phyloP scores from a whole-genome alignment of 2,113 vertebrate species.

The Marcusenius ussheri region DNA sequence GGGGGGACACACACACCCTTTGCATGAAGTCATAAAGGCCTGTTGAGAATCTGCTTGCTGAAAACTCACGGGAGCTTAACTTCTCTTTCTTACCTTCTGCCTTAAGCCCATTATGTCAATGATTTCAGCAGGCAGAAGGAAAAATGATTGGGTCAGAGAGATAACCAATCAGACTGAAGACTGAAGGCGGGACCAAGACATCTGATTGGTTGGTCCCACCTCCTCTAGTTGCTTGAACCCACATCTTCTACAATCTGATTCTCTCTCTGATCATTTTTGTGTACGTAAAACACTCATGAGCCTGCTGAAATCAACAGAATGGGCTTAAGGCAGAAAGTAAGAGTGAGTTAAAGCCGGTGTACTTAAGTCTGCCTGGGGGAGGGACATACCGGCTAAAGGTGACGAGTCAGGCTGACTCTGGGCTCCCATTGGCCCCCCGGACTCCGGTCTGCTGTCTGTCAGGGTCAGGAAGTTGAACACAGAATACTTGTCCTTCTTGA shows the following conservation, averaged over 20 bases:
- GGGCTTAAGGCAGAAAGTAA: not conserved
- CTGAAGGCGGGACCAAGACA: too few relatives aligned
- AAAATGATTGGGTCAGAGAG: too few relatives aligned
- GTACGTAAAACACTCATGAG: too few relatives aligned
- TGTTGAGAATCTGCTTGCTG: not conserved
- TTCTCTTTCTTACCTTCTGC: not conserved
- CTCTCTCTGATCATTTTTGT: too few relatives aligned
- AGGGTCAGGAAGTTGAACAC: constrained; percentile 89
- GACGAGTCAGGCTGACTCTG: constrained; percentile 12
- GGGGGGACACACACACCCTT: not conserved
- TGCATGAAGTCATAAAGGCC: not conserved
- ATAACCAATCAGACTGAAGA: too few relatives aligned
- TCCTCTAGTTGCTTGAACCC: too few relatives aligned
- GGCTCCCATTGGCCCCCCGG: constrained; percentile 27
- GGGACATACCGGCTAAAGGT: constrained; percentile 11
- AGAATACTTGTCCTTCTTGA: constrained; percentile 92
- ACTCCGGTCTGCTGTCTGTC: constrained; percentile 49
- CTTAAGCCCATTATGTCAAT: not conserved
- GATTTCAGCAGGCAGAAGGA: not conserved
- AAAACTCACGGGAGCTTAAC: not conserved
- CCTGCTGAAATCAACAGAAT: not conserved
- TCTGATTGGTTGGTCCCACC: too few relatives aligned
- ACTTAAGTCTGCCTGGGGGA: not conserved
- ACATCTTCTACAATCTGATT: too few relatives aligned
- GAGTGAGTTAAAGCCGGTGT: not conserved